phyloP scores from a whole-genome alignment of 2,888 invertebrate species.

The Stramonita haemastoma region DNA sequence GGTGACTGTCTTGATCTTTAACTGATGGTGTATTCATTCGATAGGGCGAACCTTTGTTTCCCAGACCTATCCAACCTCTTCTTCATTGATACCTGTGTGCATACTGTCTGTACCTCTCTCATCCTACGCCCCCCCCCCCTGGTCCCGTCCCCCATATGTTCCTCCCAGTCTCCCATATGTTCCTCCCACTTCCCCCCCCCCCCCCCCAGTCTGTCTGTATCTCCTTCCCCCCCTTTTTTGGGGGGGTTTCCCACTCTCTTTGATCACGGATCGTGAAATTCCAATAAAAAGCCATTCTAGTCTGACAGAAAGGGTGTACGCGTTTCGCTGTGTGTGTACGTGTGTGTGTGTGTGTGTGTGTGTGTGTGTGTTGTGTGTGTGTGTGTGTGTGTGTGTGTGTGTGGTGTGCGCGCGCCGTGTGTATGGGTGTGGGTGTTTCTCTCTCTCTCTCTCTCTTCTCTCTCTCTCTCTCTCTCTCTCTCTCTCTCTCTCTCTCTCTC shows the following conservation, averaged over 20 bases:
- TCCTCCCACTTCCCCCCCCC: background rate
- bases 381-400: slow-evolving; percentile 1
- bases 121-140: background rate
- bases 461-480: too few species aligned
- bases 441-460: background rate
- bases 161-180: background rate
- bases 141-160: background rate
- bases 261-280: slow-evolving; percentile 44
- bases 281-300: slow-evolving; percentile 41
- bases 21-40: background rate
- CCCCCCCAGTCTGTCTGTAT: background rate
- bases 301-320: background rate
- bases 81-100: background rate
- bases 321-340: background rate
- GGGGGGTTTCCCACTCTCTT: background rate
- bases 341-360: slow-evolving; percentile 26
- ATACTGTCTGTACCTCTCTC: background rate
- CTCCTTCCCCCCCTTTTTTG: background rate
- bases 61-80: background rate
- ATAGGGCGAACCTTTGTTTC: background rate
- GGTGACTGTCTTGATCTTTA: background rate
- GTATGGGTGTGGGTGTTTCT: background rate
- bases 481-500: too few species aligned
- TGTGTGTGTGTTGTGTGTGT: slow-evolving; percentile 33
- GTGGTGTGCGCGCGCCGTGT: background rate